These are phyloP conservation scores for Pachliopta kotzebuea DNA, from an alignment of 2,888 invertebrate genomes.

Conservation along the genomic window DNA sequence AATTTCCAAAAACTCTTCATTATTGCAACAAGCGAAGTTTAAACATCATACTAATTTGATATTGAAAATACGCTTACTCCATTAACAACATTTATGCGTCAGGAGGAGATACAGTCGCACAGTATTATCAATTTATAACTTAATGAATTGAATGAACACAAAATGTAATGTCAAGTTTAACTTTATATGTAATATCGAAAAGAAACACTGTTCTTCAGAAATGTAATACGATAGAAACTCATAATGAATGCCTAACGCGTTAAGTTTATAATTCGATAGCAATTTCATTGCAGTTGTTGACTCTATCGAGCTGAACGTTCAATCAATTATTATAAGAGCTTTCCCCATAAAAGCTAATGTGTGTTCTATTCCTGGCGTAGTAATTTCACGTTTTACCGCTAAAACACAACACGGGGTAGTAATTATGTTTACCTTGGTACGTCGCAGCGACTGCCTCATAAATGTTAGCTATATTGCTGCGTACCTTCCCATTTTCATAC, in stretches of 20 bases:
- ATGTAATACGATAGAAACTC: background rate
- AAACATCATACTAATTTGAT: constrained; percentile 49
- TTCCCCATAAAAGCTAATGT: constrained; percentile 12
- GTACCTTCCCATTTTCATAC: constrained; percentile 12
- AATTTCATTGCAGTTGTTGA: constrained; percentile 14
- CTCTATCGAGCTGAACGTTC: constrained; percentile 16
- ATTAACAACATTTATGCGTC: constrained; percentile 44
- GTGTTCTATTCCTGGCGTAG: constrained; percentile 34
- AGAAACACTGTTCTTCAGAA: background rate
- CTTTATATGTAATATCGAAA: background rate
- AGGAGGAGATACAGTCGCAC: constrained; percentile 34
- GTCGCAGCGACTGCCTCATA: constrained; percentile 42
- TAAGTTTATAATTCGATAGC: constrained; percentile 6
- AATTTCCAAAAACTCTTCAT: constrained; percentile 1
- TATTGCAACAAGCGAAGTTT: constrained; percentile 17
- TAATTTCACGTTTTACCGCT: constrained; percentile 43
- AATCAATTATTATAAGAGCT: constrained; percentile 26
- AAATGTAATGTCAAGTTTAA: constrained; percentile 29
- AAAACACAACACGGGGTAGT: constrained; percentile 44
- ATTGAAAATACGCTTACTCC: constrained; percentile 43
- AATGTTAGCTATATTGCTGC: constrained; percentile 36
- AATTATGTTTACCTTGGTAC: constrained; percentile 50
- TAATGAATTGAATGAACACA: constrained; percentile 38
- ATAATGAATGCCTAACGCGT: background rate
- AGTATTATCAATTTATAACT: constrained; percentile 29